A percentile compares a stretch with the other conserved stretches of the same genome.
Conservation (phyloP, 2,113 vertebrate genomes). For the Thymallus thymallus region DNA sequence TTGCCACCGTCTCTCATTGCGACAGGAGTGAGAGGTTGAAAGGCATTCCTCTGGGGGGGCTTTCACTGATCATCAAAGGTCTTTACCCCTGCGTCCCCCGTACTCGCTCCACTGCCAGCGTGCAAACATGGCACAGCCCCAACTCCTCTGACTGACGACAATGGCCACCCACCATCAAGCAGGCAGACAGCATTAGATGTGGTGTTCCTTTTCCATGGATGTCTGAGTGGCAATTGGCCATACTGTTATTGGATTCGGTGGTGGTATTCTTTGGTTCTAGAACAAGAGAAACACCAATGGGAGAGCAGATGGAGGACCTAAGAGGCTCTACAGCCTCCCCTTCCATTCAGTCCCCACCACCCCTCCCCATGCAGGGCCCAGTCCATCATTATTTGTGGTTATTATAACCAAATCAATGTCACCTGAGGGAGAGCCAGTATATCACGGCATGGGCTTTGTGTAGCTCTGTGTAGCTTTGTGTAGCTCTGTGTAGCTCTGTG, state of each 20-base stretch:
- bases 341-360: slow-evolving; percentile 31
- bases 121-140: slow-evolving; percentile 46
- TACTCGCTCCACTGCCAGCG: slow-evolving; percentile 36
- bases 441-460: slow-evolving; percentile 49
- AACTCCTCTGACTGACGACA: slow-evolving; percentile 26
- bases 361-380: slow-evolving; percentile 4
- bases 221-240: slow-evolving; percentile 25
- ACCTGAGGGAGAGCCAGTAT: slow-evolving; percentile 55
- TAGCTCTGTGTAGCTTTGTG: too few relatives aligned
- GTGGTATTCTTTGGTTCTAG: slow-evolving; percentile 22
- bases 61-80: slow-evolving; percentile 49
- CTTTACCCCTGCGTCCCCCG: slow-evolving; percentile 23
- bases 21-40: slow-evolving; percentile 42
- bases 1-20: slow-evolving; percentile 26
- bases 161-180: slow-evolving; percentile 37
- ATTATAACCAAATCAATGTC: slow-evolving; percentile 69
- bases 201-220: neutral
- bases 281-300: slow-evolving; percentile 16
- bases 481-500: too few relatives aligned
- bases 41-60: slow-evolving; percentile 37
- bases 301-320: slow-evolving; percentile 3
- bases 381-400: slow-evolving; percentile 60
- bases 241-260: slow-evolving; percentile 31
- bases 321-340: slow-evolving; percentile 9
- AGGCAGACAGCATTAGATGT: slow-evolving; percentile 15